These are phyloP conservation scores for Cricetomys ansorgei DNA, from an alignment of 2,113 vertebrate genomes.

Conservation along the genomic window DNA sequence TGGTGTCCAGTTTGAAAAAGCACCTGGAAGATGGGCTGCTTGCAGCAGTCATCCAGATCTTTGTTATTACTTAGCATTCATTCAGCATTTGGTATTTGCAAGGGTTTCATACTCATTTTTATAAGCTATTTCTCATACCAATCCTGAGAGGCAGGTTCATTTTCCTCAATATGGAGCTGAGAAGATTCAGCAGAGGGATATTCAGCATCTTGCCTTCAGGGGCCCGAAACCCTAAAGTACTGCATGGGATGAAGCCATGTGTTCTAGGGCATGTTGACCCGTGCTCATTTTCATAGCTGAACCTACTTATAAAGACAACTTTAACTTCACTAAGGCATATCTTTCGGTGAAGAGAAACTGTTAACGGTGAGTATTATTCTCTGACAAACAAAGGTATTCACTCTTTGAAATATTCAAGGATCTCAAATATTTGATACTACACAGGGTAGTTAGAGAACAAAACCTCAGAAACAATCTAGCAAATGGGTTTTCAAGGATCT, in stretches of 20 bases:
- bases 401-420: background rate
- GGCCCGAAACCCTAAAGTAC: background rate
- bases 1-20: constrained; percentile 75
- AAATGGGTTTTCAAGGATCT: background rate
- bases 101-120: constrained; percentile 63
- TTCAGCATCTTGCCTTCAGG: background rate
- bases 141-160: constrained; percentile 64
- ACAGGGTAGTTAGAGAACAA: background rate
- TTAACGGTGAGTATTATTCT: background rate
- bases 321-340: constrained; percentile 12
- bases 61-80: constrained; percentile 76
- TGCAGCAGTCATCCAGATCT: constrained; percentile 8
- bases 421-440: background rate
- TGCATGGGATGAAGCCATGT: too few species aligned
- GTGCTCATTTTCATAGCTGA: constrained; percentile 46
- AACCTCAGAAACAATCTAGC: background rate
- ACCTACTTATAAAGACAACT: constrained; percentile 40
- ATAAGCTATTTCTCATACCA: constrained; percentile 73
- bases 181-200: constrained; percentile 25
- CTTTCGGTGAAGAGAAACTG: background rate
- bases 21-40: constrained; percentile 52
- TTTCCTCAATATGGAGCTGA: constrained; percentile 50
- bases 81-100: constrained; percentile 61
- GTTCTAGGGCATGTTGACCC: background rate
- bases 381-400: background rate